phyloP scores from a whole-genome alignment of 2,888 invertebrate genomes.

The Dasysyrphus tricinctus region DNA sequence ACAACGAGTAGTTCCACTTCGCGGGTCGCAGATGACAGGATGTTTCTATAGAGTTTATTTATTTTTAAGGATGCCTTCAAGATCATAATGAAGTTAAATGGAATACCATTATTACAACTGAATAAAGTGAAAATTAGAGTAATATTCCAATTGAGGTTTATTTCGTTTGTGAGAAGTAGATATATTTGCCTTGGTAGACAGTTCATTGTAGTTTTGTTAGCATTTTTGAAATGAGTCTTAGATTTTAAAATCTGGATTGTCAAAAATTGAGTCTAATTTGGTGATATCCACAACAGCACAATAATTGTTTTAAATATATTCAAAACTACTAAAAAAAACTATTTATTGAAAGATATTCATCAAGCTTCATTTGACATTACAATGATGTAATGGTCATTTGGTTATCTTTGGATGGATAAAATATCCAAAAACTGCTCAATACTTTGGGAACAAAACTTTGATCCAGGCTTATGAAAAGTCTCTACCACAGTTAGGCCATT shows the following conservation, averaged over 20 bases:
- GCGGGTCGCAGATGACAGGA: slow-evolving; percentile 29
- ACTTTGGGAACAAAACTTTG: too few species aligned
- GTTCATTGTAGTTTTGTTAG: neutral
- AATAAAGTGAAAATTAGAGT: slow-evolving; percentile 71
- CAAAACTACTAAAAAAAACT: too few species aligned
- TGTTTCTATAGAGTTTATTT: slow-evolving; percentile 38
- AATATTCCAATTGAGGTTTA: slow-evolving; percentile 63
- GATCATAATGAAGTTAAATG: slow-evolving; percentile 66
- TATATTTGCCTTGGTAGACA: neutral
- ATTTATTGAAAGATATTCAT: too few species aligned
- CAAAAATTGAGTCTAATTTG: too few species aligned
- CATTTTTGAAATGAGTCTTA: neutral
- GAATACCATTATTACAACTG: slow-evolving; percentile 47
- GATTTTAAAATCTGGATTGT: too few species aligned
- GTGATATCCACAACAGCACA: too few species aligned
- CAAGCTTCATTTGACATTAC: too few species aligned
- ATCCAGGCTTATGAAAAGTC: too few species aligned
- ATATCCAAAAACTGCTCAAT: too few species aligned
- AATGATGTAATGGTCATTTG: too few species aligned
- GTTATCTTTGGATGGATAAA: too few species aligned
- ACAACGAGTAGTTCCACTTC: slow-evolving; percentile 36
- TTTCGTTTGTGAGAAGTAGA: slow-evolving; percentile 39
- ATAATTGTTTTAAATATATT: too few species aligned
- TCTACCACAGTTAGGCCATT: neutral
- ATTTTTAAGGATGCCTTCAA: slow-evolving; percentile 47